Evolutionary conservation across 2,113 vertebrate genomes (phyloP).

Genomic region (Calyptomena viridis): DNA sequence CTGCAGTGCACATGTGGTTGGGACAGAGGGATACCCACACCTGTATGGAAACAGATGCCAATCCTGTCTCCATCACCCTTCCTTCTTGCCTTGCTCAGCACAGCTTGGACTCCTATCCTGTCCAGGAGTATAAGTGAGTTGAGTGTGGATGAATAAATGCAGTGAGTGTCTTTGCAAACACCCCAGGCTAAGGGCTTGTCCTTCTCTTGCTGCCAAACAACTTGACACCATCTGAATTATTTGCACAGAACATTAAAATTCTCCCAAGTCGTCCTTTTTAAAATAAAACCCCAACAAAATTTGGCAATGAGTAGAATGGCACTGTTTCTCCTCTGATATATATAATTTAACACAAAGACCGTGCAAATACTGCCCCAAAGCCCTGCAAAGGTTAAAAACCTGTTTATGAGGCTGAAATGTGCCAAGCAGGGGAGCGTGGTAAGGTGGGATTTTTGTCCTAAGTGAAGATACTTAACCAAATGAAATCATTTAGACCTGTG

Average conservation of each 20-base stretch:
- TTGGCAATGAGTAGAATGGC: not conserved
- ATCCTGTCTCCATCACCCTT: not conserved
- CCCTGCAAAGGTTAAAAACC: not conserved
- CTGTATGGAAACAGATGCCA: not conserved
- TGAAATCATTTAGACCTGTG: not conserved
- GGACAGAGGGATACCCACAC: not conserved
- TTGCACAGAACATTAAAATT: not conserved
- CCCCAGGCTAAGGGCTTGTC: conserved; percentile 31
- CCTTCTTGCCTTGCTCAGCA: not conserved
- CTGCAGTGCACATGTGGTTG: too few species aligned
- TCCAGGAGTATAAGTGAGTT: not conserved
- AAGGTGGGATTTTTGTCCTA: not conserved
- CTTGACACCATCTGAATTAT: not conserved
- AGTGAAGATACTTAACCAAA: not conserved
- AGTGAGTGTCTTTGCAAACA: not conserved
- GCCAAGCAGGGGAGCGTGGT: not conserved
- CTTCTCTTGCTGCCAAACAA: conserved; percentile 9
- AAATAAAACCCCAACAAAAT: not conserved
- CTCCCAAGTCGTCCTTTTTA: not conserved
- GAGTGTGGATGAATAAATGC: not conserved
- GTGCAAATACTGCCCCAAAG: not conserved
- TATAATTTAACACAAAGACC: not conserved
- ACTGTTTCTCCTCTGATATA: not conserved
- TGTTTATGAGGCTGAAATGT: not conserved
- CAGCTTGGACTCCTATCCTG: not conserved